These are phyloP conservation scores for Takifugu ocellatus DNA, from an alignment of 2,797 vertebrate genomes.

Conservation along the genomic window DNA sequence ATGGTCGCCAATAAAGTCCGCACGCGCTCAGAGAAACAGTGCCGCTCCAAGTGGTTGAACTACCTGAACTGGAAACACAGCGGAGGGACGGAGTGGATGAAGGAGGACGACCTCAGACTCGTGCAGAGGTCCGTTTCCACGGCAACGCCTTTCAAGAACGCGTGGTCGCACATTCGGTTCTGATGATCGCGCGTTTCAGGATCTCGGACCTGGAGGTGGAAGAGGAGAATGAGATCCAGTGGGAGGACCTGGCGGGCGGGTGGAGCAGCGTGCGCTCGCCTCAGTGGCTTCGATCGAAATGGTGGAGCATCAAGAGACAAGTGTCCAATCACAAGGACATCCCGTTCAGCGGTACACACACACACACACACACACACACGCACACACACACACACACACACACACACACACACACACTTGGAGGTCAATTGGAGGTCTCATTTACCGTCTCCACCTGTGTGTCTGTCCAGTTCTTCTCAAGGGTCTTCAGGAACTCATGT, in stretches of 20 bases:
- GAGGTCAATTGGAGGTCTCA: not conserved
- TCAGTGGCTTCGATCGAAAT: constrained; percentile 98
- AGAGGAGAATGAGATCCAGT: constrained; percentile 95
- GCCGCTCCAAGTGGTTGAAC: constrained; percentile 98
- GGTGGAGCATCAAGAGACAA: constrained; percentile 99
- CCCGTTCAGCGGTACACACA: constrained; percentile 83
- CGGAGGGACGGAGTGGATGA: constrained; percentile 97
- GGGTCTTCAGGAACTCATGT: constrained; percentile 91
- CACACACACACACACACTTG: constrained; percentile 21
- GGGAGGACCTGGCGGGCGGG: constrained; percentile 93
- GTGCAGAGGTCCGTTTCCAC: constrained; percentile 67
- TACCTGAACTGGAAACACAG: constrained; percentile 99
- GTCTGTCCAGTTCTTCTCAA: constrained; percentile 86
- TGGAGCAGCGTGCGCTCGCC: constrained; percentile 98
- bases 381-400: constrained; percentile 24
- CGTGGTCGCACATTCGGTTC: not conserved
- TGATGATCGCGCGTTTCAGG: constrained; percentile 65
- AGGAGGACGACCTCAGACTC: constrained; percentile 94
- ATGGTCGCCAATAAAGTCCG: constrained; percentile 91
- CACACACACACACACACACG: constrained; percentile 23
- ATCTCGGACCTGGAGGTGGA: constrained; percentile 88
- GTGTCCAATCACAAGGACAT: constrained; percentile 98
- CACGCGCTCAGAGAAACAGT: constrained; percentile 97
- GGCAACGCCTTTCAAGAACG: not conserved
- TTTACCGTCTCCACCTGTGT: no score